Conservation (phyloP, 1,140 invertebrate species). For the Phymorhynchus buccinoides region DNA sequence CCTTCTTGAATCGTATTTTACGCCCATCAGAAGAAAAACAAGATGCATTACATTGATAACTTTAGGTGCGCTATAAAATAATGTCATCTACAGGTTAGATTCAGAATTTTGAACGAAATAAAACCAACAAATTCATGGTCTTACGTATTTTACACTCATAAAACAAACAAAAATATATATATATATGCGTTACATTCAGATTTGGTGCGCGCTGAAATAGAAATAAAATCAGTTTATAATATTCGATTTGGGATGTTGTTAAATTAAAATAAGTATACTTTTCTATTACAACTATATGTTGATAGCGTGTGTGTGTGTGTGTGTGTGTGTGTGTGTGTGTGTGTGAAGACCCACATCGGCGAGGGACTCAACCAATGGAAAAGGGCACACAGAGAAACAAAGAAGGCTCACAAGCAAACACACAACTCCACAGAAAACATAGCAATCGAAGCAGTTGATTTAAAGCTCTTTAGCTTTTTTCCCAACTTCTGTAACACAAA, state of each 20-base stretch:
- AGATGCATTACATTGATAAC: too few relatives aligned
- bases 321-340: conserved; percentile 3
- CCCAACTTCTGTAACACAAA: too few relatives aligned
- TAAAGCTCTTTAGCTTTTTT: too few relatives aligned
- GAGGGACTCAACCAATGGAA: too few relatives aligned
- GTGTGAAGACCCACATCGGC: too few relatives aligned
- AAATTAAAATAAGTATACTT: not conserved
- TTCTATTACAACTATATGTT: not conserved
- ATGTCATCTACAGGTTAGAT: not conserved
- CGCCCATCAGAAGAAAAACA: too few relatives aligned
- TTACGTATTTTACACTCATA: not conserved
- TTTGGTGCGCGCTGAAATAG: not conserved
- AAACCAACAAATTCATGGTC: not conserved
- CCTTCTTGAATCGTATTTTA: too few relatives aligned
- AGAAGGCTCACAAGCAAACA: too few relatives aligned
- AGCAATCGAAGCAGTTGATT: too few relatives aligned
- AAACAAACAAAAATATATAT: not conserved
- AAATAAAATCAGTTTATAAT: not conserved
- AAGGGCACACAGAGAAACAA: too few relatives aligned
- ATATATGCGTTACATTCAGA: not conserved
- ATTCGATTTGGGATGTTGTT: not conserved
- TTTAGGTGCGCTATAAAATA: not conserved
- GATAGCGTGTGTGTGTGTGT: conserved; percentile 3
- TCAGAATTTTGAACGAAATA: not conserved
- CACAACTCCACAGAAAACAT: too few relatives aligned